Conservation (phyloP, 2,888 invertebrate species). For the Zaprionus obscuricornis region DNA sequence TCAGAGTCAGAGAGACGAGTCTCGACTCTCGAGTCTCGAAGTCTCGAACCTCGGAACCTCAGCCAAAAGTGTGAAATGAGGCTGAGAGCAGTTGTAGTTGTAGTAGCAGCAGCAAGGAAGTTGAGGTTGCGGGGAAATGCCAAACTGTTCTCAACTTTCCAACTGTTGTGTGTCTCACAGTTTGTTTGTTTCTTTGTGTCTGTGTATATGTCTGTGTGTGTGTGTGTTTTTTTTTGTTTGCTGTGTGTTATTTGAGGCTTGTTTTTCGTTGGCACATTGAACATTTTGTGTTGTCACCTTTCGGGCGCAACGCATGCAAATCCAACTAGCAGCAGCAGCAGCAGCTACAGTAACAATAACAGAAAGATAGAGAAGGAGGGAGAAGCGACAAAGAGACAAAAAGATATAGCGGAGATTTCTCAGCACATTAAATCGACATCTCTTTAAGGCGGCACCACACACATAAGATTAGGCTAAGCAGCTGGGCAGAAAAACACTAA, state of each 20-base stretch:
- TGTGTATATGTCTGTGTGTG: conserved; percentile 7
- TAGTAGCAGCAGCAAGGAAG: too few relatives aligned
- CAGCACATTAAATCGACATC: conserved; percentile 67
- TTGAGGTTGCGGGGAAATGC: conserved; percentile 17
- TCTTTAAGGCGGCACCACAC: conserved; percentile 68
- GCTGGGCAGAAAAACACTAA: conserved; percentile 55
- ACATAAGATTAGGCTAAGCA: conserved; percentile 75
- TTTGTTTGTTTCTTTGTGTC: conserved; percentile 1
- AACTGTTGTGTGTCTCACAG: background rate
- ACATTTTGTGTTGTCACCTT: conserved; percentile 75
- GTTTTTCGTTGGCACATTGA: conserved; percentile 70
- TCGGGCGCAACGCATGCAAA: conserved; percentile 62
- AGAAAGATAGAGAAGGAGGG: background rate
- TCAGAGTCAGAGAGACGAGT: conserved; percentile 16
- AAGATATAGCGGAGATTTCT: conserved; percentile 60
- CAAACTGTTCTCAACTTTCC: conserved; percentile 35
- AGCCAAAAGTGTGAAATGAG: conserved; percentile 43
- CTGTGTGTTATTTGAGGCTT: conserved; percentile 45
- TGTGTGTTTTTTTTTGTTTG: conserved; percentile 28
- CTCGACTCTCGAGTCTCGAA: too few relatives aligned
- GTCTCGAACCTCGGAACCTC: conserved; percentile 1
- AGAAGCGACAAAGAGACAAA: conserved; percentile 11
- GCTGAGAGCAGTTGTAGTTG: conserved; percentile 12
- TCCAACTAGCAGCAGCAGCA: conserved; percentile 24
- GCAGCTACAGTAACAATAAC: too few relatives aligned